Percentiles rank a stretch among this genome's conserved stretches.
phyloP scores from a whole-genome alignment of 1,140 invertebrate species.

The Sycobia sp. region DNA sequence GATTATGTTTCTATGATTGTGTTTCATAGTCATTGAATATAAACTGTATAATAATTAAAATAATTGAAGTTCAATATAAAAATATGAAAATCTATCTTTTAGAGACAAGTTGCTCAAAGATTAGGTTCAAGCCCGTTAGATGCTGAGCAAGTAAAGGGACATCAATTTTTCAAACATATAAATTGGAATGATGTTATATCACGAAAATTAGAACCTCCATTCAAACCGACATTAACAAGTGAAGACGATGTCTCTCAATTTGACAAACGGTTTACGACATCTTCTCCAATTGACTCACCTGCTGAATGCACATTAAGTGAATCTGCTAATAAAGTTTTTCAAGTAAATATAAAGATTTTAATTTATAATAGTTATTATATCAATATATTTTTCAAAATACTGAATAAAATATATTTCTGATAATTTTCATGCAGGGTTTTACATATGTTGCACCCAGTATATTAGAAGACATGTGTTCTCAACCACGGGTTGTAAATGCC shows the following conservation, averaged over 20 bases:
- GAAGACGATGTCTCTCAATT: slow-evolving; percentile 98
- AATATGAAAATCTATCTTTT: slow-evolving; percentile 17
- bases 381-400: slow-evolving; percentile 16
- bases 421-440: slow-evolving; percentile 78
- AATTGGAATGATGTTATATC: slow-evolving; percentile 91
- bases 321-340: slow-evolving; percentile 92
- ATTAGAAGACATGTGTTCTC: slow-evolving; percentile 85
- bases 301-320: slow-evolving; percentile 94
- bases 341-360: slow-evolving; percentile 66
- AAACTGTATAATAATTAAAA: slow-evolving; percentile 2
- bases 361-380: neutral
- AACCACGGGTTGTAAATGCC: slow-evolving; percentile 70
- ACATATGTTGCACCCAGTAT: slow-evolving; percentile 98
- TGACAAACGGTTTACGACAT: slow-evolving; percentile 96
- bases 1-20: too few relatives aligned
- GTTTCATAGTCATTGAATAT: too few relatives aligned
- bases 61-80: neutral
- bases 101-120: slow-evolving; percentile 73
- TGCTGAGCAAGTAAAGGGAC: slow-evolving; percentile 84
- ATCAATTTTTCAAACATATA: slow-evolving; percentile 91
- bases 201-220: slow-evolving; percentile 86
- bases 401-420: slow-evolving; percentile 14
- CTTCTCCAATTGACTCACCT: slow-evolving; percentile 98
- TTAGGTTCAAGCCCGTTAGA: slow-evolving; percentile 82
- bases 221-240: slow-evolving; percentile 82